phyloP scores from a whole-genome alignment of 2,888 invertebrate species.

The Tiliacea citrago region DNA sequence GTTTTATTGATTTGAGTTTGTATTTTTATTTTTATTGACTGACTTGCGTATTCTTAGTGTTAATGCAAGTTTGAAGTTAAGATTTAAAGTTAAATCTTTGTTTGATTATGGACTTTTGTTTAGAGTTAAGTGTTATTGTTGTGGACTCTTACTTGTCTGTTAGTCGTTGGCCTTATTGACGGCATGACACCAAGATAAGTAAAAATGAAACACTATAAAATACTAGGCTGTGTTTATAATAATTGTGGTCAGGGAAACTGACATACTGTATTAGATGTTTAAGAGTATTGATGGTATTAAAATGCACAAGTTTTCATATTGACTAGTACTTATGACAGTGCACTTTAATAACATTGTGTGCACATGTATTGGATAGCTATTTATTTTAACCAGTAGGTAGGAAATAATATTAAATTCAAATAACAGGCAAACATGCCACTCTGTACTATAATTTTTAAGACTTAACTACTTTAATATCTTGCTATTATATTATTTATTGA shows the following conservation, averaged over 20 bases:
- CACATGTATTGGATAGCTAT: constrained; percentile 25
- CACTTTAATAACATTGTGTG: not conserved
- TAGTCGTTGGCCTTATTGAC: constrained; percentile 11
- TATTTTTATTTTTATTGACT: constrained; percentile 33
- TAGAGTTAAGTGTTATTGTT: constrained; percentile 38
- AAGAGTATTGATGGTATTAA: not conserved
- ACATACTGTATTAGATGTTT: constrained; percentile 3
- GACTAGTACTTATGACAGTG: not conserved
- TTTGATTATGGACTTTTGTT: constrained; percentile 21
- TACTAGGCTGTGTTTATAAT: constrained; percentile 44
- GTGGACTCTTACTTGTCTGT: constrained; percentile 13
- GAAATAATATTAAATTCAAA: constrained; percentile 15
- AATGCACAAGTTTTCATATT: not conserved
- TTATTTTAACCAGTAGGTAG: constrained; percentile 47
- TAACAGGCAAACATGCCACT: not conserved
- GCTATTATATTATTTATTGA: constrained; percentile 2
- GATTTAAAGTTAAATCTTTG: not conserved
- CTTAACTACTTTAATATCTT: constrained; percentile 6
- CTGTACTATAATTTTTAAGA: constrained; percentile 7
- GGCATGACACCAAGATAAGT: constrained; percentile 19
- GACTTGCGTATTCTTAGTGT: constrained; percentile 33
- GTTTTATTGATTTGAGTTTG: constrained; percentile 23
- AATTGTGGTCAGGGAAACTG: not conserved
- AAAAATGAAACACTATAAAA: constrained; percentile 17
- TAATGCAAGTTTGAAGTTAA: constrained; percentile 36